phyloP scores from a whole-genome alignment of 2,888 invertebrate genomes.

The Toxonevra muliebris region DNA sequence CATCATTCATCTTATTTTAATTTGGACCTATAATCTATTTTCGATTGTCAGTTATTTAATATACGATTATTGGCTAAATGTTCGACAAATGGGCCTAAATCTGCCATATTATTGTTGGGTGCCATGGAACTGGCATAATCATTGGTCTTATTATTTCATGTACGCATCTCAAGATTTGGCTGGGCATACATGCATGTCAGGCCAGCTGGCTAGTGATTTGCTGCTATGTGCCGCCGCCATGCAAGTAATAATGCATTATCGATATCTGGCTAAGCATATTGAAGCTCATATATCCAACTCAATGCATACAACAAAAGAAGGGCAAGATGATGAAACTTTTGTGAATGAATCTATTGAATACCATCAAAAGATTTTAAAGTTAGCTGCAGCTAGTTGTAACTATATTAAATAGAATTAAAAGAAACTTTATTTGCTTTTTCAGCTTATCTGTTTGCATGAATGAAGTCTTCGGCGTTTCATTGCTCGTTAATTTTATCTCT shows the following conservation, averaged over 20 bases:
- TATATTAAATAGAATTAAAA: no score
- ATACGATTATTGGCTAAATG: conserved; percentile 45
- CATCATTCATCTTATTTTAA: conserved; percentile 48
- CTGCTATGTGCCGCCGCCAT: conserved; percentile 53
- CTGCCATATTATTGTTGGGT: conserved; percentile 53
- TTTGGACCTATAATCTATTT: conserved; percentile 58
- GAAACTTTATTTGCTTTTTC: neutral
- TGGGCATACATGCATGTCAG: conserved; percentile 51
- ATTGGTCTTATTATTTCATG: conserved; percentile 48
- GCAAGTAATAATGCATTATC: conserved; percentile 60
- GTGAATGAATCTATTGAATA: conserved; percentile 44
- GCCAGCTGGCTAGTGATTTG: conserved; percentile 55
- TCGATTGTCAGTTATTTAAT: conserved; percentile 48
- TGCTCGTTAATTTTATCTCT: conserved; percentile 52
- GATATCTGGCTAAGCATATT: conserved; percentile 45
- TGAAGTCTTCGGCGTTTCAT: conserved; percentile 53
- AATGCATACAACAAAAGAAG: neutral
- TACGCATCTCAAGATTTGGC: conserved; percentile 50
- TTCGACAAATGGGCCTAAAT: conserved; percentile 40
- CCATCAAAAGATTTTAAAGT: conserved; percentile 49
- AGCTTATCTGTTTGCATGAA: conserved; percentile 51
- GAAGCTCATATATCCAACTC: conserved; percentile 40
- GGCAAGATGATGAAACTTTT: conserved; percentile 40
- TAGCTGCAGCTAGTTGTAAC: no score
- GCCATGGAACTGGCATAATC: conserved; percentile 53